These are phyloP conservation scores for Micronisus gabar DNA, from an alignment of 2,113 vertebrate species.

Conservation along the genomic window DNA sequence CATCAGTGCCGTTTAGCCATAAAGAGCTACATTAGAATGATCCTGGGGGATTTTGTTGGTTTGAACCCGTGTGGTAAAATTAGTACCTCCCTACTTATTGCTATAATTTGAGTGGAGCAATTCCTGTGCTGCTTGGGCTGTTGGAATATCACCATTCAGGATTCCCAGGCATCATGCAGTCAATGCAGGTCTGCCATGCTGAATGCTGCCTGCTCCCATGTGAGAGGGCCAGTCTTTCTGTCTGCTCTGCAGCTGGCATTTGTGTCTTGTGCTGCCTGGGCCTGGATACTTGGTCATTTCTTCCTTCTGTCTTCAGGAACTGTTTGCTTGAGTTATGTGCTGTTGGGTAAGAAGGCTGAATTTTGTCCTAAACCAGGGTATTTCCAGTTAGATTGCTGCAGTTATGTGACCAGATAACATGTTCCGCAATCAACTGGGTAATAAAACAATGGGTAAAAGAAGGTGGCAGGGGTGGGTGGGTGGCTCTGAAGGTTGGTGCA, in stretches of 20 bases:
- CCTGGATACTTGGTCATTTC: rapidly evolving
- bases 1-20: rapidly evolving
- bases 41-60: not conserved
- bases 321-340: not conserved
- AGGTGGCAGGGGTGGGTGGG: not conserved
- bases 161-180: rapidly evolving
- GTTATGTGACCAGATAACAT: not conserved
- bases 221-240: not conserved
- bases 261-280: not conserved
- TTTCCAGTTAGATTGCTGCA: not conserved
- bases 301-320: not conserved
- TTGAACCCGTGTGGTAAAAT: not conserved
- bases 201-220: not conserved
- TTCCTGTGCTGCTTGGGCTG: not conserved
- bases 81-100: not conserved
- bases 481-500: not conserved
- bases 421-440: not conserved
- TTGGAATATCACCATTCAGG: not conserved
- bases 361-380: not conserved
- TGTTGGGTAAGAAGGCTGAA: not conserved
- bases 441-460: not conserved
- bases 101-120: not conserved
- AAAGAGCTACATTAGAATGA: not conserved
- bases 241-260: not conserved
- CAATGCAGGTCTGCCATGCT: rapidly evolving